Evolutionary conservation across 2,113 vertebrate genomes (phyloP), one percentile per base, ranked within the genome.

Genomic region (cat (Felis catus)): DNA sequence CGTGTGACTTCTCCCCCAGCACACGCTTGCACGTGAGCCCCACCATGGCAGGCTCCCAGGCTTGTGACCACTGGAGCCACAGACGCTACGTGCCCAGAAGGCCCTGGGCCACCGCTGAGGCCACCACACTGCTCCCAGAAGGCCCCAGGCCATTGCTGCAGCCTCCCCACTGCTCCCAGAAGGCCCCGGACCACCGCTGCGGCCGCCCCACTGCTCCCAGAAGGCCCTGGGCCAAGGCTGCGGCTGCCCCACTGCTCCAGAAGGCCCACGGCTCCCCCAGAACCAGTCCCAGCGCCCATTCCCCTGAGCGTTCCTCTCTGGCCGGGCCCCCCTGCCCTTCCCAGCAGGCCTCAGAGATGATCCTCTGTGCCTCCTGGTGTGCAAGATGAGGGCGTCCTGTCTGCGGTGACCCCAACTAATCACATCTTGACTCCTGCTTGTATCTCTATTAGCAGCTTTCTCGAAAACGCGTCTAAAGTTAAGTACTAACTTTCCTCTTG

Each of bases 331-430:
- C 68, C 48, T 53, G 23, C 71, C 29, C 5, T 16, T 33, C 87
- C 53, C 29, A n/a, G 29, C 55, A n/a, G 39, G 15, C n/a, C 18
- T 21, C 18, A 10, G 68, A 15, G 36, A 36, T 4, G 4, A 33
- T 0, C 23, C 36, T 73, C 51, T 16, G 31, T 8, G 55, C 53
- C 12, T 9, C 53, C 14, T 16, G 48, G 19, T 8, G 16, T 27
- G 68, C 7, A 9, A 23, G 51, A 21, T 0, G 9, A 15, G 41
- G 29, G 3, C 0, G 12, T 9, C 68, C 39, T 12, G 0, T 1
- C 65, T 7, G 36, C 12, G 2, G 31, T 1, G n/a, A 41, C 65
- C 78, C 51, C 29, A 7, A 29, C 15, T 16, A 29, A 14, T 29
- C 41, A 45, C 21, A 14, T n/a, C 39, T 21, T 2, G 33, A 11